Evolutionary conservation across 1,140 invertebrate genomes (phyloP), one percentile per base, ranked within the genome.

Genomic region (Stenopsyche tienmushanensis): DNA sequence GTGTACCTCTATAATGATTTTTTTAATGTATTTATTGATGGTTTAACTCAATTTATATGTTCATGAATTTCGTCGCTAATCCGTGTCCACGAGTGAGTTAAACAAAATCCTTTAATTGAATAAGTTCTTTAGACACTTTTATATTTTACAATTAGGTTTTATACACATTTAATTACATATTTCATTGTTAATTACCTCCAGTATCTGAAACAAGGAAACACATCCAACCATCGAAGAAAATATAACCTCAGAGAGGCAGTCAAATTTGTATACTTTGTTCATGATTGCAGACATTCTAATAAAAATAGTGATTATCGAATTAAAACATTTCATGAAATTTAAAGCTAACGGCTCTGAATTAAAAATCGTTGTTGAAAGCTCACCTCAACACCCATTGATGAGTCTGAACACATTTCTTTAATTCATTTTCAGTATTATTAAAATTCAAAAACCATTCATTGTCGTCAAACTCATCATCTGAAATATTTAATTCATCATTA

Each of bases 121-220:
- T n/a, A n/a, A n/a, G n/a, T n/a, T n/a, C n/a, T n/a, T n/a, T n/a
- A n/a, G n/a, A n/a, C n/a, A n/a, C n/a, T n/a, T n/a, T n/a, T n/a
- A n/a, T n/a, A n/a, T n/a, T n/a, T n/a, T n/a, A n/a, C n/a, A n/a
- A n/a, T n/a, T n/a, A n/a, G n/a, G n/a, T n/a, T n/a, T n/a, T n/a
- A n/a, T n/a, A n/a, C n/a, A n/a, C n/a, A n/a, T n/a, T n/a, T n/a
- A n/a, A n/a, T n/a, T 13, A 24, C 55, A 54, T 64, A 23, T 55
- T 18, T 18, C 10, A 17, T 18, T 52, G 23, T 52, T 23, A 25
- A 20, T 20, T 20, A 66, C 66, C 54, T 67, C 42, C 9, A 41
- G 42, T 5, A 67, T 23, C 59, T 67, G 66, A 60, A 50, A 67
- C 3, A 67, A 26, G 1, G 66, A 67, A 1, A 64, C 44, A 42